Evolutionary conservation across 2,797 vertebrate genomes (phyloP).

Genomic region (Psittacula echo): DNA sequence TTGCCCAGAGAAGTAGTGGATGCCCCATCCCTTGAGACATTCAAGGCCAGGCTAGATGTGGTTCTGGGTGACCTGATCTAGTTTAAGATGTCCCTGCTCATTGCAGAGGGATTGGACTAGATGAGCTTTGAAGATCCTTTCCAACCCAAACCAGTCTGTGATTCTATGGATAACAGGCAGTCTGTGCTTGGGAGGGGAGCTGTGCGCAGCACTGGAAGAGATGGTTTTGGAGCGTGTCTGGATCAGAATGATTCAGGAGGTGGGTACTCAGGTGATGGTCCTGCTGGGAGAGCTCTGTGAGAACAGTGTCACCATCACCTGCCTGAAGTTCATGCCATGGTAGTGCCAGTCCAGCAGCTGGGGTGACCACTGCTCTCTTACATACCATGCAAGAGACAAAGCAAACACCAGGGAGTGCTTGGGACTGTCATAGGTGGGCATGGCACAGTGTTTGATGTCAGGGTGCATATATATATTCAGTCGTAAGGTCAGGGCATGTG

Average conservation of each 20-base stretch:
- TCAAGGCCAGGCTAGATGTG: not conserved
- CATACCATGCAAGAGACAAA: not conserved
- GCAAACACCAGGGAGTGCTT: not conserved
- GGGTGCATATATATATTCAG: not conserved
- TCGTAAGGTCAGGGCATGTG: not conserved
- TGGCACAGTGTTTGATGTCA: not conserved
- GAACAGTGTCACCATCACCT: not conserved
- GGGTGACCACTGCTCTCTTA: not conserved
- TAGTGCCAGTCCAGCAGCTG: not conserved
- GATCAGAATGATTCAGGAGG: not conserved
- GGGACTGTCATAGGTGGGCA: not conserved
- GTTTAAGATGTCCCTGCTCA: not conserved
- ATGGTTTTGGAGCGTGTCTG: not conserved
- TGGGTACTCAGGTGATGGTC: not conserved
- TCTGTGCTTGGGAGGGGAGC: not conserved
- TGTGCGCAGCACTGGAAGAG: not conserved
- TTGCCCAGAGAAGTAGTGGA: not conserved
- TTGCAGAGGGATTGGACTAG: not conserved
- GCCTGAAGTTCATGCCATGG: not conserved
- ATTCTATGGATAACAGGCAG: not conserved
- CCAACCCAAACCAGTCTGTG: not conserved
- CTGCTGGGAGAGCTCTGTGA: not conserved
- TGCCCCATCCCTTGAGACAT: not conserved
- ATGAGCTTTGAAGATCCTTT: not conserved
- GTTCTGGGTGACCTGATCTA: not conserved